Percentiles rank a stretch among this genome's conserved stretches.
Evolutionary conservation across 2,888 invertebrate species (phyloP).

Genomic region (Drosophila birchii): DNA sequence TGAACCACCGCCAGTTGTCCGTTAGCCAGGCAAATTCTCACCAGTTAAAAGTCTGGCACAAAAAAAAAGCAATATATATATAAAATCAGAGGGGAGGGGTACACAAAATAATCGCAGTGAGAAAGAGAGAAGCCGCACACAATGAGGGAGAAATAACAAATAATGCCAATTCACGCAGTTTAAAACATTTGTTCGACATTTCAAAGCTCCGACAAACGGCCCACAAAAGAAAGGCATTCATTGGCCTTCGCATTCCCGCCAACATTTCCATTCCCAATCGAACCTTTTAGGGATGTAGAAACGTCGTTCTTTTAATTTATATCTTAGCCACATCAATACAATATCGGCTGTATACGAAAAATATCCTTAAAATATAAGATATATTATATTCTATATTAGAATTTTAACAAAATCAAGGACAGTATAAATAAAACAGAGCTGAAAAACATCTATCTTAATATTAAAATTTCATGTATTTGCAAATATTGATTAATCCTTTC

Average conservation of each 20-base stretch:
- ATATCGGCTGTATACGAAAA: too few relatives aligned
- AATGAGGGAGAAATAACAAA: constrained; percentile 30
- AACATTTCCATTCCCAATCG: constrained; percentile 18
- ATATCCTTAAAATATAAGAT: too few relatives aligned
- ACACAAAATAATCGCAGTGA: constrained; percentile 3
- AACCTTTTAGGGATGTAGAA: constrained; percentile 1
- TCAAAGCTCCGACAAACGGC: constrained; percentile 56
- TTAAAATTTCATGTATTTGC: too few relatives aligned
- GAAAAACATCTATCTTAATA: too few relatives aligned
- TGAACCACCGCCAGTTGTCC: constrained; percentile 5
- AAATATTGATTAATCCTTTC: background rate
- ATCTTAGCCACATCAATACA: background rate
- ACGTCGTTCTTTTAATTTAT: too few relatives aligned
- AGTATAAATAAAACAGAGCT: too few relatives aligned
- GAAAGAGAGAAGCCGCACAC: constrained; percentile 26
- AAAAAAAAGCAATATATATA: constrained; percentile 2
- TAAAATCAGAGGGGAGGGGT: background rate
- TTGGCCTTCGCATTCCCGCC: constrained; percentile 35
- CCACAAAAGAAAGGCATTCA: constrained; percentile 71
- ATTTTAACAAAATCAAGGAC: too few relatives aligned
- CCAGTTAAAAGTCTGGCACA: constrained; percentile 2
- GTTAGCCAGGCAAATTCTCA: constrained; percentile 52
- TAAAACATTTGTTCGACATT: constrained; percentile 80
- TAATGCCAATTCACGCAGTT: constrained; percentile 78
- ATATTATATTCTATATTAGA: too few relatives aligned